A percentile compares a stretch with the other conserved stretches of the same genome.
Evolutionary conservation across 2,113 vertebrate species (phyloP).

Genomic region (Erythrolamprus reginae): DNA sequence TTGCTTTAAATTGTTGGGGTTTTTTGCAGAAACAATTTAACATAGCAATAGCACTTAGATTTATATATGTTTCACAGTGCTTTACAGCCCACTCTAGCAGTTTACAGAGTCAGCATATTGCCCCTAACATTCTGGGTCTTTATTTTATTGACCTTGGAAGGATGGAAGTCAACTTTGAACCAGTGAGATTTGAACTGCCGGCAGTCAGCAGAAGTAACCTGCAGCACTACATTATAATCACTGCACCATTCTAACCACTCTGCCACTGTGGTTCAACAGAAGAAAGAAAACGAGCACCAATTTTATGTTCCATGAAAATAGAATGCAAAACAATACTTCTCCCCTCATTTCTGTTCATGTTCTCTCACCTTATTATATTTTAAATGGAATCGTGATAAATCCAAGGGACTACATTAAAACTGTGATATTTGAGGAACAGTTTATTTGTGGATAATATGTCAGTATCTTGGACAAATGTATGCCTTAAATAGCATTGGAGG

Average conservation of each 20-base stretch:
- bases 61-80: too few species aligned
- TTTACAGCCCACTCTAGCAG: too few species aligned
- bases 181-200: too few species aligned
- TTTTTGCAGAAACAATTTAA: slow-evolving; percentile 11
- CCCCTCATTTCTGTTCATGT: background rate
- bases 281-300: slow-evolving; percentile 16
- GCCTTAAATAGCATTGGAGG: background rate
- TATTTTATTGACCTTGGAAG: too few species aligned
- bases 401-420: background rate
- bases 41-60: background rate
- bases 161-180: too few species aligned
- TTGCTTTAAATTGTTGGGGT: background rate
- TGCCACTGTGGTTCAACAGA: background rate
- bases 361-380: background rate
- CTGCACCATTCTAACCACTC: too few species aligned
- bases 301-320: slow-evolving; percentile 13
- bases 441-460: slow-evolving; percentile 12
- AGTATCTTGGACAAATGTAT: background rate
- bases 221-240: too few species aligned
- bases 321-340: background rate
- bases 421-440: background rate
- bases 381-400: background rate
- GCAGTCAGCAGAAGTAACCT: too few species aligned
- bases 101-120: too few species aligned
- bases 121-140: too few species aligned